Percentiles rank a stretch among this genome's conserved stretches.
phyloP scores from a whole-genome alignment of 2,113 vertebrate species.

The Nymphicus hollandicus region DNA sequence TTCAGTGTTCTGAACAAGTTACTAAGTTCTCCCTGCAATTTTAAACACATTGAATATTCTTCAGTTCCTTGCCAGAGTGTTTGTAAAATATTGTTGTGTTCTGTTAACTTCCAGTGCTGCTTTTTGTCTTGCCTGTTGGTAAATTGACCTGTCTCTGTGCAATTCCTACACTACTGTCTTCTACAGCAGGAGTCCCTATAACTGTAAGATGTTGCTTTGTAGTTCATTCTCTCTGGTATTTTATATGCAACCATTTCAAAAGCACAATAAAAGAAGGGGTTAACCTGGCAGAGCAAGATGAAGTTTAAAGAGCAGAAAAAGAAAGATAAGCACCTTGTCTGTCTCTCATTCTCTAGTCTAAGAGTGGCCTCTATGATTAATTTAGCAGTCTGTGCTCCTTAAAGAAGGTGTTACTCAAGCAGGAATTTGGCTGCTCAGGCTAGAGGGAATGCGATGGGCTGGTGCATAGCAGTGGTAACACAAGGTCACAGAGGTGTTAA shows the following conservation, averaged over 20 bases:
- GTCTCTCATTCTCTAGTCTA: neutral
- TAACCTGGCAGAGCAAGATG: neutral
- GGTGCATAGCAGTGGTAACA: neutral
- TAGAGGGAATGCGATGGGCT: neutral
- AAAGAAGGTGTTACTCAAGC: neutral
- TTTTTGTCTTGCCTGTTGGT: neutral
- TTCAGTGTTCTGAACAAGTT: neutral
- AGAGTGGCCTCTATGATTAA: conserved; percentile 6
- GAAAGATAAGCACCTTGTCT: neutral
- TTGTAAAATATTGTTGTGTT: neutral
- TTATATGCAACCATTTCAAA: neutral
- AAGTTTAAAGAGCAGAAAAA: neutral
- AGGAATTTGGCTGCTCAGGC: neutral
- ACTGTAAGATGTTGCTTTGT: neutral
- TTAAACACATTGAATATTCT: neutral
- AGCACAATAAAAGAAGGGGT: neutral
- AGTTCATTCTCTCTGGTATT: neutral
- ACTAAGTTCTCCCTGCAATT: neutral
- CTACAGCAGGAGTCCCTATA: neutral
- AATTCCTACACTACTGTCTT: neutral
- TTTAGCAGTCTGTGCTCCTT: conserved; percentile 8
- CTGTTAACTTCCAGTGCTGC: neutral
- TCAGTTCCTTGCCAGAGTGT: neutral
- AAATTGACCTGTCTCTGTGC: neutral
- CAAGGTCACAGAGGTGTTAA: neutral